Base-by-base conservation (phyloP, 2,797 vertebrate species). In the Arrhamphus sclerolepis region DNA sequence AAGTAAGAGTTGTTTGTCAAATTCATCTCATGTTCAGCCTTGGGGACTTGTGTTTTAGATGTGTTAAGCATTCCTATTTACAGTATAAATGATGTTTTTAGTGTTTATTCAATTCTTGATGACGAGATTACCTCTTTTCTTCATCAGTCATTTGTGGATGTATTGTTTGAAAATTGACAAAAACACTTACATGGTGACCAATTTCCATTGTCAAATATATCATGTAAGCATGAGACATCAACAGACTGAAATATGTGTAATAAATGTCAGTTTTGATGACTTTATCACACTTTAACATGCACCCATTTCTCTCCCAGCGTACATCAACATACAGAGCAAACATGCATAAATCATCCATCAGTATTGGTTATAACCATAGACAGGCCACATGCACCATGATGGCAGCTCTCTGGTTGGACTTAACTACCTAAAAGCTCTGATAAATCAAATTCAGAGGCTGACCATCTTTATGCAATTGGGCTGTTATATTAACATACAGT, bases 181-280 rank as follows among this genome's bases (percentile, higher is more conserved):
- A 53, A 52, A 39, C 46, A 64, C 26, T 34, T 28, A 2, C 58
- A 42, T 72, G 59, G 41, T 43, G 18, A 72, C 51, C 53, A 62
- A 66, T 68, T 49, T 51, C 56, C 22, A 62, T 69, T 46, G 34
- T 56, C 49, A 22, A 61, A 58, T 26, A 46, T 57, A 42, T 76
- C 73, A 72, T 67, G 42, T 54, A 54, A 75, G 62, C 72, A 80
- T 71, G 69, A 66, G 20, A 48, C 38, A 49, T 71, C 26, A 49
- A 46, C 14, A 20, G 38, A 28, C 20, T 53, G 13, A 55, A 55
- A 46, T 41, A n/a, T n/a, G 22, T n/a, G 46, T 46, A 64, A 42
- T 64, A 39, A n/a, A n/a, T n/a, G n/a, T n/a, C n/a, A n/a, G n/a
- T n/a, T n/a, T 7, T 21, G 19, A 49, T 50, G 56, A 14, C 64